Conservation (phyloP, 2,797 vertebrate genomes). For the Neostethus bicornis region DNA sequence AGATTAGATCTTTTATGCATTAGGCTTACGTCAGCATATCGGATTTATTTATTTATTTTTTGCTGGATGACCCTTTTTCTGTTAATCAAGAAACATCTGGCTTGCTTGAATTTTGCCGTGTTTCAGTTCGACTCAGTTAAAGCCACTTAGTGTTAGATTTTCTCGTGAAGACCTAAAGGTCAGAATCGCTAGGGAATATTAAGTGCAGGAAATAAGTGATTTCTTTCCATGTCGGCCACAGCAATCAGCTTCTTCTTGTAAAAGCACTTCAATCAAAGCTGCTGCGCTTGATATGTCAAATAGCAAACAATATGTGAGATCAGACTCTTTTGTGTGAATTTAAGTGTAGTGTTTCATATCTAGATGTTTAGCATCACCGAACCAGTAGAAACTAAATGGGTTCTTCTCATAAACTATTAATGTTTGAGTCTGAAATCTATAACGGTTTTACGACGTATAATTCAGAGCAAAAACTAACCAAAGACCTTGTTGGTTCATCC, state of each 20-base stretch:
- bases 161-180: neutral
- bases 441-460: too few relatives aligned
- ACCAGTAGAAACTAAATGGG: neutral
- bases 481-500: too few relatives aligned
- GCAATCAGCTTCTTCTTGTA: slow-evolving; percentile 13
- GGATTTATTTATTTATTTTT: too few relatives aligned
- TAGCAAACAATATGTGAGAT: neutral
- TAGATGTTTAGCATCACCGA: neutral
- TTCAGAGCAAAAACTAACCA: neutral
- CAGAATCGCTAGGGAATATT: slow-evolving; percentile 2
- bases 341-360: neutral
- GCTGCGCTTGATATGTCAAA: neutral
- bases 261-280: slow-evolving; percentile 13
- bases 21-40: too few relatives aligned
- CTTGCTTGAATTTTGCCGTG: neutral
- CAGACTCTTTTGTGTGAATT: neutral
- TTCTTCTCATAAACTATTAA: neutral
- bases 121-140: neutral
- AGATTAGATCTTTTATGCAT: slow-evolving; percentile 1
- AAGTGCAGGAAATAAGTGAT: slow-evolving; percentile 12
- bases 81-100: neutral
- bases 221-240: neutral
- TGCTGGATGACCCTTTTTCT: too few relatives aligned
- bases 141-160: neutral
- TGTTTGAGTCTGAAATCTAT: neutral